Evolutionary conservation across 92 coral and sea anemone species (phyloP).

Genomic region (Diadumene lineata): DNA sequence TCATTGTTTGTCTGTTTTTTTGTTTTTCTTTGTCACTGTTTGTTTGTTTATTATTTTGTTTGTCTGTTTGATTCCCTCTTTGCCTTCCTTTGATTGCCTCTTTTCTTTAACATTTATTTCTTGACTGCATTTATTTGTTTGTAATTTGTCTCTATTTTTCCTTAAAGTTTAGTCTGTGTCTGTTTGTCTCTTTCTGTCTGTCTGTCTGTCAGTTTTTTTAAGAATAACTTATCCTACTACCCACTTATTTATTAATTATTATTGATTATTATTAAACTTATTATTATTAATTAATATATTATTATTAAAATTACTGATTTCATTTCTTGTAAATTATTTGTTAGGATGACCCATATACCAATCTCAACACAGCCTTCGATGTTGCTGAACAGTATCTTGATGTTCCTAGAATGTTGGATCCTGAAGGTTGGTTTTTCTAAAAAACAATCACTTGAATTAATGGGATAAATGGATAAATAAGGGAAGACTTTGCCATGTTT

Average conservation of each 20-base stretch:
- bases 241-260: no score
- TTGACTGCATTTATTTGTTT: no score
- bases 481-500: no score
- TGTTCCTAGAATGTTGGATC: slow-evolving; percentile 97
- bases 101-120: no score
- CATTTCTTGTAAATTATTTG: neutral
- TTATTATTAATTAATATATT: neutral
- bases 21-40: neutral
- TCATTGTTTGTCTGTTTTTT: neutral
- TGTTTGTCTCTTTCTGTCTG: no score
- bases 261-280: neutral
- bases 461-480: no score
- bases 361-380: slow-evolving; percentile 90
- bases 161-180: no score
- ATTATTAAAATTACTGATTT: neutral
- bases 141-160: no score
- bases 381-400: slow-evolving; percentile 95
- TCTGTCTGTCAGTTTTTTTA: no score
- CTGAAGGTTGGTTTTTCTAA: slow-evolving; percentile 69
- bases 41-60: neutral
- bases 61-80: no score
- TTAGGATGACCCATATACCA: slow-evolving; percentile 87
- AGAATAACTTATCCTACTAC: no score
- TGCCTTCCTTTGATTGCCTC: no score
- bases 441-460: neutral